Base-by-base conservation (phyloP, 2,113 vertebrate species). In the Poeciliopsis prolifica region DNA sequence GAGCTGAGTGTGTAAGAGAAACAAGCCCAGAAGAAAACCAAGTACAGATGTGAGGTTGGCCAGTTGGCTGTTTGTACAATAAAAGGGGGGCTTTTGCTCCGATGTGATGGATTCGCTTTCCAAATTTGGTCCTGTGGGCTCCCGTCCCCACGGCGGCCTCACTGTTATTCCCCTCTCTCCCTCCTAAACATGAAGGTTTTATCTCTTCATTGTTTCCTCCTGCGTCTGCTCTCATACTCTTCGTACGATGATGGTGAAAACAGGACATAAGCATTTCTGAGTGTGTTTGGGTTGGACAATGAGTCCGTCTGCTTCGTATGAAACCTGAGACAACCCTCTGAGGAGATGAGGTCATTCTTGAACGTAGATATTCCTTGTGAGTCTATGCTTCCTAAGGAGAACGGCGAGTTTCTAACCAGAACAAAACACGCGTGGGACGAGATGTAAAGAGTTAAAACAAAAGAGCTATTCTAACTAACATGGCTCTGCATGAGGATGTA, bases 271-370 rank as follows among this genome's bases (percentile, higher is more conserved):
- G 66, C 6, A 62, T 62, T 72, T 76, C 7, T 61, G 68, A 61
- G 6, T 51, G 17, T 64, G 54, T 69, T 61, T 61, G 62, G 66
- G 58, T 74, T 69, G 61, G 78, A 64, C 75, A 61, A 4, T 74
- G 68, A 63, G 66, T 72, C 22, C 0, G 37, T 86, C 63, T 61
- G 72, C 76, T 71, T 64, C 65, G 61, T 68, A 78, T 80, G 91
- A 91, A 92, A 92, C 74, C 78, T 65, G 86, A 93, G 74, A 84
- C 40, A 0, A 40, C 42, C 40, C 81, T 79, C 74, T 78, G 1
- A 22, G 54, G 80, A 80, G 86, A 80, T 89, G 91, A 93, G 81
- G 81, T 92, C 86, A 91, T 88, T 88, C 72, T 74, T 82, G 79
- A 81, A 86, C 19, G 66, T 28, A 75, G 68, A 85, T 77, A 66